Conservation (phyloP, 2,113 vertebrate genomes). For the Nycticorax nycticorax region DNA sequence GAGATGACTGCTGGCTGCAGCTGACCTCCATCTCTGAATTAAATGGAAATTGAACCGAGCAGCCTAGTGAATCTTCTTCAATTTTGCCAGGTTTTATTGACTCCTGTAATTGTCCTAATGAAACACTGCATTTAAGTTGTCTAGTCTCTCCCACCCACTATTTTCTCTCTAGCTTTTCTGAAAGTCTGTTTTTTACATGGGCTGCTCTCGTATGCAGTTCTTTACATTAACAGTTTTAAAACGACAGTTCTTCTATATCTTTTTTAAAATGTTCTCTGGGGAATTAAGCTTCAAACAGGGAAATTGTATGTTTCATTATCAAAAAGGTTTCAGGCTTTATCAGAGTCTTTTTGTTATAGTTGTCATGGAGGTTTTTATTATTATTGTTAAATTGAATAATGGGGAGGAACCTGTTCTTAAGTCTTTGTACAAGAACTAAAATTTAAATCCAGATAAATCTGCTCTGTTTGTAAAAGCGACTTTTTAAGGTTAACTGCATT, state of each 20-base stretch:
- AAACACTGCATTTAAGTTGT: neutral
- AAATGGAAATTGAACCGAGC: neutral
- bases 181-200: neutral
- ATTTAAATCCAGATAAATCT: slow-evolving; percentile 19
- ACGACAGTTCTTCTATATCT: neutral
- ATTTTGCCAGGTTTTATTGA: neutral
- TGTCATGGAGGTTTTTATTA: slow-evolving; percentile 58
- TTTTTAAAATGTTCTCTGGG: neutral
- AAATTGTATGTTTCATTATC: slow-evolving; percentile 57
- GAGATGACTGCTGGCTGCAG: neutral
- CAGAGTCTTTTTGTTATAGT: slow-evolving; percentile 47
- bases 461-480: slow-evolving; percentile 1
- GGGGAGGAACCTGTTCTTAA: slow-evolving; percentile 32
- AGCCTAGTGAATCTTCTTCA: neutral
- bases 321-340: slow-evolving; percentile 39
- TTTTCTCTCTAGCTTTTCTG: neutral
- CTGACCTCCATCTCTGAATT: neutral
- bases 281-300: slow-evolving; percentile 36
- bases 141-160: neutral
- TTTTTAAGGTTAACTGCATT: slow-evolving; percentile 43
- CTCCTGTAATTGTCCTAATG: neutral
- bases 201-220: neutral
- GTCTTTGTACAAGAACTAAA: neutral
- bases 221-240: neutral
- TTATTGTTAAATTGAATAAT: slow-evolving; percentile 65